Evolutionary conservation across 1,140 invertebrate species (phyloP), one percentile per base, ranked within the genome.

Genomic region (Halotydeus destructor): DNA sequence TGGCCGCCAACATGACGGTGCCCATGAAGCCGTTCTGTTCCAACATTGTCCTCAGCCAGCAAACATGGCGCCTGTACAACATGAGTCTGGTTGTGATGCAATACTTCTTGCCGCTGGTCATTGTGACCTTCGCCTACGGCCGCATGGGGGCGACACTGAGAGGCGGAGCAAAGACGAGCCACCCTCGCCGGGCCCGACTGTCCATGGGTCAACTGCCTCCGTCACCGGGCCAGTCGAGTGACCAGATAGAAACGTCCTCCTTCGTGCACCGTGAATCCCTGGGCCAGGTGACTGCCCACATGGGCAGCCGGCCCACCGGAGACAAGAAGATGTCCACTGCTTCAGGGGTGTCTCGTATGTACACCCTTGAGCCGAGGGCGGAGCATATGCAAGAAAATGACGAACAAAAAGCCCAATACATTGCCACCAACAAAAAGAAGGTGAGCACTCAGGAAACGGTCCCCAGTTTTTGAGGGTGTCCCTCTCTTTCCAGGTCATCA

Each of bases 51-150:
- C 54, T 75, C 2, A 61, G 66, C 2, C 54, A 63, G 1, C 50
- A 57, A n/a, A 55, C 64, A n/a, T 62, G 73, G 60, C 54, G 63
- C 45, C 58, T 58, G 1, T 75, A 74, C 55, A 54, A 64, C 3
- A 60, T 65, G 23, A 26, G 23, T n/a, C 52, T 76, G 31, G 67
- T 73, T 2, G 53, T 60, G 5, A 54, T 69, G 3, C 74, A 82
- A 62, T 84, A 82, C 57, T 57, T 79, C 27, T 69, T 75, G 21
- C 78, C 78, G 1, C 63, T 82, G 22, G 67, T 67, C 40, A 69
- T 82, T 36, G 81, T 84, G 51, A 74, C 70, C 19, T 77, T 70
- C 49, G 76, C 76, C 1, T 83, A 84, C 56, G 67, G 68, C n/a
- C 65, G 76, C 46, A 79, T 82, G 69, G 74, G 70, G 0, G 63